Evolutionary conservation across 1,140 invertebrate genomes (phyloP).

Genomic region (Solen grandis): DNA sequence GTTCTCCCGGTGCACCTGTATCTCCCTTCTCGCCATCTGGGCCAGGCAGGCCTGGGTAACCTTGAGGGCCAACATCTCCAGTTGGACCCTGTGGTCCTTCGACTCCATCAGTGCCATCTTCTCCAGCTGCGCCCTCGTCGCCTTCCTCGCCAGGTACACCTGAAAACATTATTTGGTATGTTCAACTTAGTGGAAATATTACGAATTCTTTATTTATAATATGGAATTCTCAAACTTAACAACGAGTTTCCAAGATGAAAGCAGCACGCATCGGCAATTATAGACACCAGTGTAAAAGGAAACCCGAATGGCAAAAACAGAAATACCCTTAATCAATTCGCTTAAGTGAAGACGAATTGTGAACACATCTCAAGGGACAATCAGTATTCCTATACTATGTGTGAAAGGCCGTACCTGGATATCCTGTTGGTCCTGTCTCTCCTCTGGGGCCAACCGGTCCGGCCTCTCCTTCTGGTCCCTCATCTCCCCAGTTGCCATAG

Average conservation of each 20-base stretch:
- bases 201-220: background rate
- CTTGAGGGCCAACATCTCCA: conserved; percentile 62
- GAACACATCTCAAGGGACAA: too few relatives aligned
- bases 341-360: background rate
- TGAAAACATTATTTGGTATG: conserved; percentile 3
- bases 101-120: conserved; percentile 16
- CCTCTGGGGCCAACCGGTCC: conserved; percentile 69
- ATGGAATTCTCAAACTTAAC: background rate
- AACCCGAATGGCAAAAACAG: background rate
- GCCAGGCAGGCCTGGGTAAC: conserved; percentile 66
- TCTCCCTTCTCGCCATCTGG: conserved; percentile 83
- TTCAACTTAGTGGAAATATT: too few relatives aligned
- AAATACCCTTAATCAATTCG: background rate
- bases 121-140: conserved; percentile 34
- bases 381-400: too few relatives aligned
- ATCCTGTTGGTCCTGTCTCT: conserved; percentile 63
- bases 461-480: conserved; percentile 28
- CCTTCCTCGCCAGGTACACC: conserved; percentile 33
- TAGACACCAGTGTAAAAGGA: background rate
- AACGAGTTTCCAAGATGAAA: background rate
- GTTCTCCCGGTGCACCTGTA: conserved; percentile 61
- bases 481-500: conserved; percentile 62
- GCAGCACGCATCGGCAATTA: background rate
- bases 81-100: background rate
- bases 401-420: conserved; percentile 56